Conservation (phyloP, 2,888 invertebrate genomes). For the Drosophila suboccidentalis region DNA sequence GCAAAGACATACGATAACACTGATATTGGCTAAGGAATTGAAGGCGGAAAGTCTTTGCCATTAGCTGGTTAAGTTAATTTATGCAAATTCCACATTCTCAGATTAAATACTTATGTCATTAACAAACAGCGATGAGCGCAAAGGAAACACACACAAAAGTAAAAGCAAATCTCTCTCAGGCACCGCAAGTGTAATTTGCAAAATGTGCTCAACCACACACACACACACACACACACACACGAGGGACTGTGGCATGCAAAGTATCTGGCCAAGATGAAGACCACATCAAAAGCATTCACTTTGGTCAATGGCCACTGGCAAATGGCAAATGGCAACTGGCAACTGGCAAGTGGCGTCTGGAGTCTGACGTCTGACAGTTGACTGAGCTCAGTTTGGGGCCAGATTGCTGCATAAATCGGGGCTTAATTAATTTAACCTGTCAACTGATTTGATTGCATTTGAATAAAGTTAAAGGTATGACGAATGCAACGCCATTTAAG, state of each 20-base stretch:
- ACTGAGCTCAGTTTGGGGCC: background rate
- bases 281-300: conserved; percentile 67
- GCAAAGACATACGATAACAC: conserved; percentile 19
- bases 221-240: background rate
- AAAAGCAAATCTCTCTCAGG: conserved; percentile 49
- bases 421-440: conserved; percentile 75
- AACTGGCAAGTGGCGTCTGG: background rate
- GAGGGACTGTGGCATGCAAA: conserved; percentile 36
- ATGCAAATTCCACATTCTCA: conserved; percentile 70
- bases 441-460: conserved; percentile 65
- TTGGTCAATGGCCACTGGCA: conserved; percentile 21
- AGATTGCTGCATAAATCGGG: conserved; percentile 60
- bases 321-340: conserved; percentile 13
- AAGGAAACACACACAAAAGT: conserved; percentile 28
- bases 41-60: too few relatives aligned
- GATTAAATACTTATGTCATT: conserved; percentile 73
- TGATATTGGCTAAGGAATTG: conserved; percentile 1
- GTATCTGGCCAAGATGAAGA: conserved; percentile 62
- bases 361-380: background rate
- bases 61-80: conserved; percentile 63
- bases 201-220: conserved; percentile 59
- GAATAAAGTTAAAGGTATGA: conserved; percentile 45
- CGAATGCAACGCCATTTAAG: conserved; percentile 24
- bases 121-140: conserved; percentile 51
- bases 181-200: conserved; percentile 72